phyloP scores from a whole-genome alignment of 2,113 vertebrate species.

The Echinops telfairi region DNA sequence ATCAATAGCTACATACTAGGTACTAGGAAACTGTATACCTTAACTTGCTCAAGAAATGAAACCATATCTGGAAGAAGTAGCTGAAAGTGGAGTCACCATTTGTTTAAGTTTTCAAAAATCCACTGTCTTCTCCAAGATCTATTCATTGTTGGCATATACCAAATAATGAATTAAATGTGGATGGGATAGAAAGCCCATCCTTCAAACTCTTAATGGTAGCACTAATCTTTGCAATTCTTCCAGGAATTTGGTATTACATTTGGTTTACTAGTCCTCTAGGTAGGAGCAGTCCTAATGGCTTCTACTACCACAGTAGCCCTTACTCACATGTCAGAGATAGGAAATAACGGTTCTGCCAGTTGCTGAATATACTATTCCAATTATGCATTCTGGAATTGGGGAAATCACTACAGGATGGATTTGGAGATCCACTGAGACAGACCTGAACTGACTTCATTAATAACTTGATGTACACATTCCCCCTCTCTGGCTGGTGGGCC shows the following conservation, averaged over 20 bases:
- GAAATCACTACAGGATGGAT: neutral
- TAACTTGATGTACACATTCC: neutral
- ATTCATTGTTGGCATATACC: neutral
- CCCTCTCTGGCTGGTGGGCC: neutral
- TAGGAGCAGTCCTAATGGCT: neutral
- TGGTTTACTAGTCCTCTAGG: neutral
- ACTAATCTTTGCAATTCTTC: neutral
- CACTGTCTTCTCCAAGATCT: neutral
- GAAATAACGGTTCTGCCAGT: neutral
- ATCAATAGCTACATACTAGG: neutral
- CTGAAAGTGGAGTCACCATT: neutral
- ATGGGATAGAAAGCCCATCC: neutral
- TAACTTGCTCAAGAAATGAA: neutral
- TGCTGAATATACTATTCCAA: neutral
- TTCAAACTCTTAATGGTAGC: too few species aligned
- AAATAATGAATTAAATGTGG: neutral
- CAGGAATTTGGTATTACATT: neutral
- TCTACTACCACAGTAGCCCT: neutral
- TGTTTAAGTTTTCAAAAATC: neutral
- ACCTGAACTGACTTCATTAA: neutral
- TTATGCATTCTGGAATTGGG: neutral
- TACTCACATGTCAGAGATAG: neutral
- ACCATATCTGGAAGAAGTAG: neutral
- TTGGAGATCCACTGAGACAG: neutral
- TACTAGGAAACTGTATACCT: neutral